Percentiles rank a stretch among this genome's conserved stretches.
These are phyloP conservation scores for Chloroclystis v-ata DNA, from an alignment of 2,888 invertebrate species.

Conservation along the genomic window DNA sequence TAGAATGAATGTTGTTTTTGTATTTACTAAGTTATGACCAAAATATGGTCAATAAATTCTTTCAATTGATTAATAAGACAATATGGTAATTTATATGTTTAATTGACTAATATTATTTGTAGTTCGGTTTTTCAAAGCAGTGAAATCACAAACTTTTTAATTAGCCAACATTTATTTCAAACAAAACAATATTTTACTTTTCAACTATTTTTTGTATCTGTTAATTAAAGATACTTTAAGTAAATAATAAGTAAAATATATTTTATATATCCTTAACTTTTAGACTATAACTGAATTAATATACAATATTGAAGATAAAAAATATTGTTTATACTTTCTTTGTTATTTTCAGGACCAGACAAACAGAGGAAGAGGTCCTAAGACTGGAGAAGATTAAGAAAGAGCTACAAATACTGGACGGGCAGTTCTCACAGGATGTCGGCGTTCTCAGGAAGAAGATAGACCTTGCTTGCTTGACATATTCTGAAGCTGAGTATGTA, in stretches of 20 bases:
- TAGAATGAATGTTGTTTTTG: not conserved
- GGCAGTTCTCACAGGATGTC: conserved; percentile 85
- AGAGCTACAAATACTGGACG: conserved; percentile 80
- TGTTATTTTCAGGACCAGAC: conserved; percentile 83
- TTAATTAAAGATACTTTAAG: too few relatives aligned
- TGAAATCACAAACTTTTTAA: too few relatives aligned
- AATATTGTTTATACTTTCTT: too few relatives aligned
- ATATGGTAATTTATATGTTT: conserved; percentile 40
- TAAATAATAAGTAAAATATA: too few relatives aligned
- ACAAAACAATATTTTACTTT: too few relatives aligned
- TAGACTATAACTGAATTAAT: too few relatives aligned
- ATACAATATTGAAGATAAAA: too few relatives aligned
- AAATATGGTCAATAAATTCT: conserved; percentile 38
- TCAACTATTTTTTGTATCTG: too few relatives aligned
- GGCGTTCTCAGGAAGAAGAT: conserved; percentile 86
- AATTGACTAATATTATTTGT: not conserved
- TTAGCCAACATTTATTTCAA: too few relatives aligned
- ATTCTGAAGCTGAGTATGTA: conserved; percentile 85
- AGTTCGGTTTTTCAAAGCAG: not conserved
- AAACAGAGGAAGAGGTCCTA: conserved; percentile 83
- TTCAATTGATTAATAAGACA: conserved; percentile 43
- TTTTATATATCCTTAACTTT: too few relatives aligned
- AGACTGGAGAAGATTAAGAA: conserved; percentile 80
- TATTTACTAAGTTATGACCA: not conserved
- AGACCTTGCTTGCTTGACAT: conserved; percentile 84